Evolutionary conservation across 92 coral and sea anemone species (phyloP).

Genomic region (Actinernus sp.): DNA sequence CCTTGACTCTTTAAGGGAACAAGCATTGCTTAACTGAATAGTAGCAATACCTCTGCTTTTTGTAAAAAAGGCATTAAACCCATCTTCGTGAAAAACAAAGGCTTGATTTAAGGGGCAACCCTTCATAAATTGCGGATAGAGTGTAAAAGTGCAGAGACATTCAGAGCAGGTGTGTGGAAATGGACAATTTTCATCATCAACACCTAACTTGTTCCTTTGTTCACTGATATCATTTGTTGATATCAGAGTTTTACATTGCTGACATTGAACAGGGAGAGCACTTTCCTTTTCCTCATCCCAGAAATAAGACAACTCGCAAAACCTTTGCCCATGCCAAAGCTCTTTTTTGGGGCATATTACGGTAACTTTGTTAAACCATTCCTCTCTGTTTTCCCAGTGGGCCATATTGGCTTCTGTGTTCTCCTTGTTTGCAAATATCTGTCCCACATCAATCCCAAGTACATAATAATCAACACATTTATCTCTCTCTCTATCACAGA

Average conservation of each 20-base stretch:
- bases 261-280: slow-evolving; percentile 15
- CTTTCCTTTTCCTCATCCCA: slow-evolving; percentile 33
- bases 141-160: slow-evolving; percentile 5
- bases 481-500: slow-evolving; percentile 7
- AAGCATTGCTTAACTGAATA: slow-evolving; percentile 29
- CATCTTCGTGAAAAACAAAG: too few relatives aligned
- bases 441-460: slow-evolving; percentile 14
- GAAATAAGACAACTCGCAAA: slow-evolving; percentile 23
- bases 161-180: slow-evolving; percentile 1
- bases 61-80: slow-evolving; percentile 37
- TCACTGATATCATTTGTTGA: slow-evolving; percentile 4
- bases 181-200: background rate
- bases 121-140: slow-evolving; percentile 12
- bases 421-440: slow-evolving; percentile 11
- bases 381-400: slow-evolving; percentile 38
- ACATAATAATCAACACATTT: slow-evolving; percentile 40
- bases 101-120: slow-evolving; percentile 40
- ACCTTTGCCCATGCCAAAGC: slow-evolving; percentile 30
- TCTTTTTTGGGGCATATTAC: background rate
- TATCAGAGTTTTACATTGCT: slow-evolving; percentile 8
- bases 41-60: slow-evolving; percentile 44
- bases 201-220: background rate
- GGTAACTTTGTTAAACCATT: slow-evolving; percentile 14
- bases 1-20: slow-evolving; percentile 14
- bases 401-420: slow-evolving; percentile 2